Evolutionary conservation across 2,888 invertebrate genomes (phyloP).

Genomic region (Shargacucullia verbasci): DNA sequence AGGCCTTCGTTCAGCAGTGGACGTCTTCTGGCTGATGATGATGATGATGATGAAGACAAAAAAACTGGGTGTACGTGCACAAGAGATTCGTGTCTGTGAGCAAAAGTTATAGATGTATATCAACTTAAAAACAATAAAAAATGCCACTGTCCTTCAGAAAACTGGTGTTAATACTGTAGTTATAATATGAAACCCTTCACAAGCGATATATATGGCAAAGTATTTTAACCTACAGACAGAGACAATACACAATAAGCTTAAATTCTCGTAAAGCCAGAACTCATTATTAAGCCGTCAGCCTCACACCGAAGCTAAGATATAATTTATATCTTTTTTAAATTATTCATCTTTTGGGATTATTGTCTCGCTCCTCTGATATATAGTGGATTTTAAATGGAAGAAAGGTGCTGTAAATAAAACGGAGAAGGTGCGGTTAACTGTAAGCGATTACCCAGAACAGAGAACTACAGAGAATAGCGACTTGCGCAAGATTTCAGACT

Average conservation of each 20-base stretch:
- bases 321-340: slow-evolving; percentile 39
- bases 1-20: too few relatives aligned
- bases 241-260: slow-evolving; percentile 22
- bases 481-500: too few relatives aligned
- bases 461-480: background rate
- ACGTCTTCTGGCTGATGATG: too few relatives aligned
- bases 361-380: slow-evolving; percentile 16
- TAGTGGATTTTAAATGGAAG: slow-evolving; percentile 21
- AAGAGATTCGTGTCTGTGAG: too few relatives aligned
- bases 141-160: too few relatives aligned
- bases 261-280: slow-evolving; percentile 28
- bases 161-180: slow-evolving; percentile 1
- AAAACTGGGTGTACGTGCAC: too few relatives aligned
- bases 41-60: too few relatives aligned
- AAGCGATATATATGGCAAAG: slow-evolving; percentile 13
- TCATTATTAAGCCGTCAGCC: slow-evolving; percentile 37
- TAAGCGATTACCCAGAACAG: slow-evolving; percentile 6
- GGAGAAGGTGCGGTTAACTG: background rate
- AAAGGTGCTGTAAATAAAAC: slow-evolving; percentile 8
- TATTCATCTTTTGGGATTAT: slow-evolving; percentile 35
- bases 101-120: too few relatives aligned
- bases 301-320: slow-evolving; percentile 16
- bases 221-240: slow-evolving; percentile 2
- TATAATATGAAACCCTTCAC: slow-evolving; percentile 14
- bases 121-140: too few relatives aligned